Percentiles rank a stretch among this genome's conserved stretches.
Conservation (phyloP, 2,888 invertebrate genomes). For the Scrobipalpa atriplicella region DNA sequence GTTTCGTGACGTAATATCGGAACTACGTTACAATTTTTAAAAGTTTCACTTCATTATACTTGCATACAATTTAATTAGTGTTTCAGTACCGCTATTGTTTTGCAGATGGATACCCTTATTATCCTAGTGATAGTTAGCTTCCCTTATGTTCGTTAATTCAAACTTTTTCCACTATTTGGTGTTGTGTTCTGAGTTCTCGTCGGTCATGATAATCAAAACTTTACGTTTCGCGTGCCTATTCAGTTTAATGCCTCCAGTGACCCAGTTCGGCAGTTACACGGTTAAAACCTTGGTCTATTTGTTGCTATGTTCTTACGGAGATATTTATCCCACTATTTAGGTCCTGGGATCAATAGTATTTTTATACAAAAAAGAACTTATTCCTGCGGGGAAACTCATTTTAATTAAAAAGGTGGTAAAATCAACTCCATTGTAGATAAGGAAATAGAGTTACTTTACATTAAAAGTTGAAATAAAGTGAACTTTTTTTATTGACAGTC, state of each 20-base stretch:
- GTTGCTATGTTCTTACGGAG: not conserved
- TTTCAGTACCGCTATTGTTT: too few species aligned
- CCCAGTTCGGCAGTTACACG: not conserved
- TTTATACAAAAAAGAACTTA: too few species aligned
- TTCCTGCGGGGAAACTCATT: too few species aligned
- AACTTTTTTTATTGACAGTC: constrained; percentile 33
- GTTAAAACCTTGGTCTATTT: constrained; percentile 1
- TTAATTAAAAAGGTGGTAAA: not conserved
- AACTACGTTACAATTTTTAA: too few species aligned
- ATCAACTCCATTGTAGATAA: constrained; percentile 28
- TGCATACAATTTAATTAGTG: too few species aligned
- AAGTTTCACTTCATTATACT: too few species aligned
- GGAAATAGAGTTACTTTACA: constrained; percentile 36
- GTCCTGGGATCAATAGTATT: too few species aligned
- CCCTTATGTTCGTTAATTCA: not conserved
- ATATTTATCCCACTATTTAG: too few species aligned
- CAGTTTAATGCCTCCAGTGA: constrained; percentile 10
- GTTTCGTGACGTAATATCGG: too few species aligned
- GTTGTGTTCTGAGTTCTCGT: not conserved
- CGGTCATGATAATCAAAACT: constrained; percentile 3
- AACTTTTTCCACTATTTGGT: not conserved
- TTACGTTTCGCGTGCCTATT: constrained; percentile 14
- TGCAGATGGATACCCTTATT: too few species aligned
- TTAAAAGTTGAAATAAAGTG: constrained; percentile 35
- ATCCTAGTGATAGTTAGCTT: too few species aligned